Conservation (phyloP, 2,113 vertebrate species). For the Chamaetylas fuelleborni region DNA sequence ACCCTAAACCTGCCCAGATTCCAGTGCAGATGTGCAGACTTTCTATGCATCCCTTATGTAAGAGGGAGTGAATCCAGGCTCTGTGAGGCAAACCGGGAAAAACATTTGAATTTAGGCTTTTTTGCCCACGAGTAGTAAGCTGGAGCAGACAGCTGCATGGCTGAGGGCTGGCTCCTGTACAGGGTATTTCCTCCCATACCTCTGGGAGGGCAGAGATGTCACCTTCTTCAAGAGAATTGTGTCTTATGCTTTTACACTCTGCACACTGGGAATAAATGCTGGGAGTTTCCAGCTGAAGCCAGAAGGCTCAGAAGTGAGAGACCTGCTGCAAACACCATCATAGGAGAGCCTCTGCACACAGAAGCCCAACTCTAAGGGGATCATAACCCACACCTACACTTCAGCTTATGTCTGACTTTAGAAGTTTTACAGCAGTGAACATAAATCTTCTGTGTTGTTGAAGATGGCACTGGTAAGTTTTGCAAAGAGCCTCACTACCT, state of each 20-base stretch:
- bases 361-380: neutral
- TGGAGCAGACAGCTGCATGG: neutral
- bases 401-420: neutral
- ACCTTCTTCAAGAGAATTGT: neutral
- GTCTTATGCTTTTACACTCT: neutral
- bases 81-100: neutral
- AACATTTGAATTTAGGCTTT: neutral
- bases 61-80: neutral
- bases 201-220: neutral
- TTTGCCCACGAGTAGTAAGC: neutral
- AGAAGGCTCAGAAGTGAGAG: neutral
- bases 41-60: neutral
- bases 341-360: neutral
- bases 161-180: neutral
- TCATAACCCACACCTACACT: neutral
- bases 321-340: neutral
- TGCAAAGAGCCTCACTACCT: neutral
- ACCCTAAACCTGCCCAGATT: neutral
- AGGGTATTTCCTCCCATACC: fast-evolving
- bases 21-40: neutral
- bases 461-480: neutral
- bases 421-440: neutral
- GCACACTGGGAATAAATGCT: fast-evolving
- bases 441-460: neutral
- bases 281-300: neutral